A percentile compares a stretch with the other conserved stretches of the same genome.
These are phyloP conservation scores for Epinephelus coioides DNA, from an alignment of 2,797 vertebrate genomes.

Conservation along the genomic window DNA sequence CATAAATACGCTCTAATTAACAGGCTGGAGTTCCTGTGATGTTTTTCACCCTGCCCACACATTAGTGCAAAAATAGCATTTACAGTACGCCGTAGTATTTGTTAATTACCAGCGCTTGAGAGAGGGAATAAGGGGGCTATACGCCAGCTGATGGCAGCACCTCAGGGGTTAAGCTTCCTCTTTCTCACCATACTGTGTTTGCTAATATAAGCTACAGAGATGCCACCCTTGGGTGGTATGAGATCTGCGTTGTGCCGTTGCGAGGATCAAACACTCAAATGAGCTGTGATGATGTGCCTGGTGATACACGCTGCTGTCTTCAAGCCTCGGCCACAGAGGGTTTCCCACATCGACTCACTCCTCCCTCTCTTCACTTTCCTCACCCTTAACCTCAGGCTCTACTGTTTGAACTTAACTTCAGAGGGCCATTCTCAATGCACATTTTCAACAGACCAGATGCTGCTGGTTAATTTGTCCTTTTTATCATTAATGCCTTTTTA, in stretches of 20 bases:
- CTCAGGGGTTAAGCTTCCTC: slow-evolving; percentile 61
- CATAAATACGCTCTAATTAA: slow-evolving; percentile 82
- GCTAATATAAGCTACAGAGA: slow-evolving; percentile 62
- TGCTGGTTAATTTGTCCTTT: slow-evolving; percentile 36
- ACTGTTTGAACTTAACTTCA: slow-evolving; percentile 71
- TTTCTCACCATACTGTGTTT: slow-evolving; percentile 72
- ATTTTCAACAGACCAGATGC: slow-evolving; percentile 31
- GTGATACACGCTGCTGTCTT: slow-evolving; percentile 70
- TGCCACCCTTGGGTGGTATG: slow-evolving; percentile 68
- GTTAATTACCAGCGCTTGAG: slow-evolving; percentile 72
- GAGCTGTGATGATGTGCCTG: slow-evolving; percentile 71
- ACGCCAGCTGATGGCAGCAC: slow-evolving; percentile 71
- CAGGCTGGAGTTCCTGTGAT: slow-evolving; percentile 71
- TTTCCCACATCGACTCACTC: slow-evolving; percentile 39
- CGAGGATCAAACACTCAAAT: slow-evolving; percentile 78
- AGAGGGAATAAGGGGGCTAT: slow-evolving; percentile 52
- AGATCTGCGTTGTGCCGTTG: slow-evolving; percentile 58
- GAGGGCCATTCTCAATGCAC: slow-evolving; percentile 46
- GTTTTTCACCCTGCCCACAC: slow-evolving; percentile 68
- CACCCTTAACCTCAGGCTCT: slow-evolving; percentile 57
- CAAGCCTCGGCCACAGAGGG: slow-evolving; percentile 51
- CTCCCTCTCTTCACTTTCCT: slow-evolving; percentile 41
- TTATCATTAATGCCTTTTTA: slow-evolving; percentile 20
- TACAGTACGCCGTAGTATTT: slow-evolving; percentile 71
- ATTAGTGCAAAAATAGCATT: slow-evolving; percentile 75